Conservation (phyloP, 2,888 invertebrate genomes). For the Cataglyphis albicans region DNA sequence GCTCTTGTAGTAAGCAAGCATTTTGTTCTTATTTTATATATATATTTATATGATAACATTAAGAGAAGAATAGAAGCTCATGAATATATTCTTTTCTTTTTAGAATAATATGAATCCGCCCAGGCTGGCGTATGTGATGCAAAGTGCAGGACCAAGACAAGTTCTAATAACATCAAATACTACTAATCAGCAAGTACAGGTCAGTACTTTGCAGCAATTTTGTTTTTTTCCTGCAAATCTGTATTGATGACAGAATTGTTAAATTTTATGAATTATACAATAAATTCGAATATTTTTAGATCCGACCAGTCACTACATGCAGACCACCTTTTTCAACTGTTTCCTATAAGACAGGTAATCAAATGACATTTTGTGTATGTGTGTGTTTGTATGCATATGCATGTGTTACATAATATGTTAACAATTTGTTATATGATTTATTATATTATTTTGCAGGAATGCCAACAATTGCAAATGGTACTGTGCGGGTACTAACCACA, state of each 20-base stretch:
- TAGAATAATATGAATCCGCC: constrained; percentile 82
- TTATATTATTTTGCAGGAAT: constrained; percentile 68
- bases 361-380: neutral
- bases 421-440: constrained; percentile 1
- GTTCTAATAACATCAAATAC: constrained; percentile 80
- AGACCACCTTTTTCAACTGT: constrained; percentile 75
- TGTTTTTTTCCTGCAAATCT: neutral
- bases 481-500: constrained; percentile 80
- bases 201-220: neutral
- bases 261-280: neutral
- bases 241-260: neutral
- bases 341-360: constrained; percentile 79
- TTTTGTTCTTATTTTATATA: constrained; percentile 29
- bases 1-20: constrained; percentile 77
- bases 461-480: constrained; percentile 78
- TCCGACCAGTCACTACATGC: constrained; percentile 75
- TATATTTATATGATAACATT: constrained; percentile 17
- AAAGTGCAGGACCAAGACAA: constrained; percentile 80
- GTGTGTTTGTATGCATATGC: neutral
- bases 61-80: neutral
- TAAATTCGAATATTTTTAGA: constrained; percentile 67
- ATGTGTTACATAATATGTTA: constrained; percentile 11
- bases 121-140: constrained; percentile 83
- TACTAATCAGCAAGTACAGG: constrained; percentile 77
- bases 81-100: constrained; percentile 51